Conservation (phyloP, 2,113 vertebrate genomes). For the Eubucco bourcierii region DNA sequence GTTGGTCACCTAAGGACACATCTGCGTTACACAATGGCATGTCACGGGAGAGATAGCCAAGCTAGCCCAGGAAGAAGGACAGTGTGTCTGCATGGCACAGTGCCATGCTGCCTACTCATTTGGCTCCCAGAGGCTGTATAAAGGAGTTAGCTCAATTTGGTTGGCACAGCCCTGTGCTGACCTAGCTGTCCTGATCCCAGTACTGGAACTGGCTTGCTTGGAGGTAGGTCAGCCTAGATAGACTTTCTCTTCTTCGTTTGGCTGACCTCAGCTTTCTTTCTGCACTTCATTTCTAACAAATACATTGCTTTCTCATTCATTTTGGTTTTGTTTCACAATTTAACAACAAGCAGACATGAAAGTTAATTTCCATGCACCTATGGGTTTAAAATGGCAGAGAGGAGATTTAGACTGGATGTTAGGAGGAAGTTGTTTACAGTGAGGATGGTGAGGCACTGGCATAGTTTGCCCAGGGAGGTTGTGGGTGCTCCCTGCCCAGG, state of each 20-base stretch:
- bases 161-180: slow-evolving; percentile 28
- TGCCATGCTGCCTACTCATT: neutral
- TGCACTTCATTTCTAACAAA: neutral
- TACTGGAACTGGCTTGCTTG: neutral
- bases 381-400: too few relatives aligned
- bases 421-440: too few relatives aligned
- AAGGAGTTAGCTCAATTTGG: slow-evolving; percentile 23
- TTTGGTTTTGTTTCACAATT: neutral
- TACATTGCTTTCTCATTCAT: neutral
- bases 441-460: too few relatives aligned
- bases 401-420: too few relatives aligned
- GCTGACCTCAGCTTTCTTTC: neutral
- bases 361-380: neutral
- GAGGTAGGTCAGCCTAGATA: neutral
- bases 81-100: slow-evolving; percentile 3
- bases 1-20: slow-evolving; percentile 37
- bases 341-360: neutral
- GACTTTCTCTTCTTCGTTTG: neutral
- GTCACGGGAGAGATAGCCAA: slow-evolving; percentile 21
- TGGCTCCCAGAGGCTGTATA: neutral
- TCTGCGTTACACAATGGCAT: neutral
- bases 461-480: too few relatives aligned
- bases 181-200: slow-evolving; percentile 4
- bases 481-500: too few relatives aligned
- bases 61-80: slow-evolving; percentile 44